Evolutionary conservation across 2,888 invertebrate species (phyloP), one percentile per base, ranked within the genome.

Genomic region (Microplitis manilae): DNA sequence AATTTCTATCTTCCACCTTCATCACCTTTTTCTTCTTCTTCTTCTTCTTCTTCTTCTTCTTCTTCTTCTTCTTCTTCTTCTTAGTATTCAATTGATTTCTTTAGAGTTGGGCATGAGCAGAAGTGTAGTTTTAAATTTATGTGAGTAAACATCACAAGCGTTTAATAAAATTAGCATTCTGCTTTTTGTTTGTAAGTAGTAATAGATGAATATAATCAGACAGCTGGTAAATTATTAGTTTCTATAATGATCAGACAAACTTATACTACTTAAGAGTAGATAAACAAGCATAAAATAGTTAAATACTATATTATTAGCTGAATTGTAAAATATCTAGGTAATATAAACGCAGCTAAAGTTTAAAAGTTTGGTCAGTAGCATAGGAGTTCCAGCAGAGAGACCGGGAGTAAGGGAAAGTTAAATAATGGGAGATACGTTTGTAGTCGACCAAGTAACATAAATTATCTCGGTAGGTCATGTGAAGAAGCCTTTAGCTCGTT

Each of bases 401-500:
- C 13, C 70, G 50, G 39, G 38, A 60, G 20, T 62, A 30, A 41
- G 70, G 76, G 50, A 68, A 68, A 71, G 73, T 68, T 79, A 82
- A 83, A 80, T 79, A 81, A 83, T 82, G 81, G 80, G 75, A 81
- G 79, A 77, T 75, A 82, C 81, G 79, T 69, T 65, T 72, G 78
- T 75, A 50, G 68, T 76, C 69, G 39, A 69, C 69, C 74, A 60
- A 70, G 70, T 71, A 61, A 61, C 75, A 70, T 76, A 76, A 75
- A 70, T 80, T 68, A 80, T 81, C 80, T 77, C 77, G 79, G 80
- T 82, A 77, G 82, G 81, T 80, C 84, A 81, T 73, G 70, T 75
- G 79, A 79, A 81, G 79, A 79, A 81, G 81, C 71, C 81, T 85
- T 68, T 73, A n/a, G 64, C 73, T 85, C 84, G 84, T 87, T 87